Conservation (phyloP, 2,113 vertebrate species). For the Cranoglanis bouderius region DNA sequence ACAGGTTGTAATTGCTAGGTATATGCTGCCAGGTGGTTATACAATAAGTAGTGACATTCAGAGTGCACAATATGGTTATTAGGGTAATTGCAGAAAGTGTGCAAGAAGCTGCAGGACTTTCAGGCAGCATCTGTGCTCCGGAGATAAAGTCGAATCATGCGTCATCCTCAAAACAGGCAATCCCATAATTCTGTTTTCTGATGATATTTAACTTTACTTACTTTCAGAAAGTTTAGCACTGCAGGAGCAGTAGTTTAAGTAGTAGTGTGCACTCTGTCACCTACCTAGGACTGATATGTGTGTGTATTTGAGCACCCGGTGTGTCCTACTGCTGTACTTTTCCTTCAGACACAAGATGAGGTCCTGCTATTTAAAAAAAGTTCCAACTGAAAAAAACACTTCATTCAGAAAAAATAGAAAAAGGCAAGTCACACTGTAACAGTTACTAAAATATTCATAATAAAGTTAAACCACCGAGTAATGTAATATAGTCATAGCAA, state of each 20-base stretch:
- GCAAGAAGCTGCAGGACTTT: neutral
- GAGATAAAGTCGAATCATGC: too few relatives aligned
- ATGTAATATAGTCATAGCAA: conserved; percentile 67
- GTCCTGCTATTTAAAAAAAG: conserved; percentile 30
- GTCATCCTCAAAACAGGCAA: neutral
- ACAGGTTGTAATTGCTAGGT: neutral
- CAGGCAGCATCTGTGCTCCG: neutral
- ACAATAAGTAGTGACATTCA: neutral
- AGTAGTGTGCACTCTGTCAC: neutral
- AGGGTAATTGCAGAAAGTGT: too few relatives aligned
- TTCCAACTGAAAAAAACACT: conserved; percentile 58
- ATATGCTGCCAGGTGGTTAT: neutral
- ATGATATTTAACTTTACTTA: neutral
- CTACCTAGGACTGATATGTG: neutral
- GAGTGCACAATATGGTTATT: neutral
- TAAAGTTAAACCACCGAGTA: conserved; percentile 73
- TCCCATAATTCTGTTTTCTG: too few relatives aligned
- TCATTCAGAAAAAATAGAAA: conserved; percentile 46
- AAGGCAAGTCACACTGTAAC: conserved; percentile 71
- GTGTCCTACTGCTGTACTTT: conserved; percentile 17
- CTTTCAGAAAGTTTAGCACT: neutral
- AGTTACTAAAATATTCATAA: conserved; percentile 64
- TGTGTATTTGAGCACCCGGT: neutral
- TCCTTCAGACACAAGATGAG: conserved; percentile 46
- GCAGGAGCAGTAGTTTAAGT: neutral